These are phyloP conservation scores for Onychostruthus taczanowskii DNA, from an alignment of 2,113 vertebrate species.

Conservation along the genomic window DNA sequence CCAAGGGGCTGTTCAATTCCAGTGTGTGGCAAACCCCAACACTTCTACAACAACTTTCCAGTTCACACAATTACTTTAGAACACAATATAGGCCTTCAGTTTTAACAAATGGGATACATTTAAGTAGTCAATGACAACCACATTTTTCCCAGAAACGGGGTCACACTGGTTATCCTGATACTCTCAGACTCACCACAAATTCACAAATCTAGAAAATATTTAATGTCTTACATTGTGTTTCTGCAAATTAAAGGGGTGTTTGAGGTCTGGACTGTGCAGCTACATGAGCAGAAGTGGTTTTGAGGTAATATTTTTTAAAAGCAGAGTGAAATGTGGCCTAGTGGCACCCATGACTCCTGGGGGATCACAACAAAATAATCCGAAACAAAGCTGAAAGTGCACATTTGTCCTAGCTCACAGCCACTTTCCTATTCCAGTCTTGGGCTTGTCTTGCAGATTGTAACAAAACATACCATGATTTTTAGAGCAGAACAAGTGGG, in stretches of 20 bases:
- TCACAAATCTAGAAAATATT: background rate
- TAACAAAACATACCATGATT: background rate
- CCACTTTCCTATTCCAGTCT: background rate
- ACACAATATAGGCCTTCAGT: background rate
- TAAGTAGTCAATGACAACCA: background rate
- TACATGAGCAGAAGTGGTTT: background rate
- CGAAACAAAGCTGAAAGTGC: background rate
- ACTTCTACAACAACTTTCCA: background rate
- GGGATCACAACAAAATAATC: fast-evolving
- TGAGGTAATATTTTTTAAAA: background rate
- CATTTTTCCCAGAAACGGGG: background rate
- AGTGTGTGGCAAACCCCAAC: fast-evolving
- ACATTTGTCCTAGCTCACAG: background rate
- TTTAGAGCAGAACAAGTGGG: background rate
- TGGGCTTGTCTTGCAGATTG: background rate
- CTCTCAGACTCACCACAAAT: background rate
- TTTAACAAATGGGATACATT: background rate
- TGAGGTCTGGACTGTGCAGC: background rate
- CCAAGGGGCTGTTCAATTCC: background rate
- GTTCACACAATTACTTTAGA: background rate
- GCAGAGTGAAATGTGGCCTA: background rate
- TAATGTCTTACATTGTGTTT: background rate
- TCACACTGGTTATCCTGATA: background rate
- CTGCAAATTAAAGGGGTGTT: background rate
- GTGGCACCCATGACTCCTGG: background rate